Evolutionary conservation across 2,888 invertebrate genomes (phyloP), one percentile per base, ranked within the genome.

Genomic region (Automeris io): DNA sequence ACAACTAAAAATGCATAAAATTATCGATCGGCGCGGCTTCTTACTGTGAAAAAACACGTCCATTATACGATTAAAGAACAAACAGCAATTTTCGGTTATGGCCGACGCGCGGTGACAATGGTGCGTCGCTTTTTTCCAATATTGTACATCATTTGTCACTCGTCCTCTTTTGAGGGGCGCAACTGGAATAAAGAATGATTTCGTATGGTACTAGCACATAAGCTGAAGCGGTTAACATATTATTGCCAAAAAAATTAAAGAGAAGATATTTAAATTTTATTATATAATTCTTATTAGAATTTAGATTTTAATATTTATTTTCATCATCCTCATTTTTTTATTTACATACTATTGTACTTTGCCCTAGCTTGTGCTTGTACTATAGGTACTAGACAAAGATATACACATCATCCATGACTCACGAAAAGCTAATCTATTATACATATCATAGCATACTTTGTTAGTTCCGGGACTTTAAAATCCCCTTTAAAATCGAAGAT

Each of bases 121-220:
- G 61, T 45, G 51, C 62, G 70, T 63, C 53, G 55, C 54, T 69
- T 75, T 74, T 77, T 75, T 71, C 68, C 70, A 77, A 76, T 78
- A 74, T 67, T 57, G 69, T 59, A 64, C 70, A 73, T 83, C 80
- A 81, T 85, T 85, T 79, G 77, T 85, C 83, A 85, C 70, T 61
- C 47, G 66, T 59, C 54, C 63, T 63, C 62, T 65, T 57, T 57
- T 57, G 50, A 60, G 70, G 77, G 70, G 66, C 62, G 66, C 63
- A 49, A 54, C 61, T 53, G 56, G 68, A 73, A 73, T 71, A 62
- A 57, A 51, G 60, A 70, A 72, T 68, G 55, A 61, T 48, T 33
- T 26, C 12, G 46, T 33, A 12, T 47, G 61, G 52, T 40, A 3
- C 38, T n/a, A 51, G 57, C 13, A 4, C n/a, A 42, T 1, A 40